phyloP scores from a whole-genome alignment of 2,797 vertebrate species.

The Poecilia gillii region DNA sequence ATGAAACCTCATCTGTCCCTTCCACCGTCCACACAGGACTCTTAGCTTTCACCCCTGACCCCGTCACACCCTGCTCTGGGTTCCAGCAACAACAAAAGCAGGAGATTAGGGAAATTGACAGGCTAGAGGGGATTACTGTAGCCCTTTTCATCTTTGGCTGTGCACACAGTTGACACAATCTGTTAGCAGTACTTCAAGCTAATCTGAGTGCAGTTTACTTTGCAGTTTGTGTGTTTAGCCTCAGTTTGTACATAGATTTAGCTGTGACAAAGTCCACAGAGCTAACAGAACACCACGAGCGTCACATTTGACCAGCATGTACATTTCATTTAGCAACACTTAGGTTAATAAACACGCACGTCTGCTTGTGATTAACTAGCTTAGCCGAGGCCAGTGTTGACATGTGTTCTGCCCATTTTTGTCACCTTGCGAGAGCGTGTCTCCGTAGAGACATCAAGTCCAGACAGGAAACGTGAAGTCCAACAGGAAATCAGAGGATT shows the following conservation, averaged over 20 bases:
- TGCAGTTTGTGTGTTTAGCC: slow-evolving; percentile 69
- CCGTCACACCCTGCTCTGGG: slow-evolving; percentile 75
- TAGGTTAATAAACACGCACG: slow-evolving; percentile 34
- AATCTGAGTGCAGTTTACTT: slow-evolving; percentile 71
- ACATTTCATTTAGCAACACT: slow-evolving; percentile 14
- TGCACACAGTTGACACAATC: slow-evolving; percentile 76
- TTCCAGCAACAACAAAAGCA: slow-evolving; percentile 75
- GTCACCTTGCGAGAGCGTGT: slow-evolving; percentile 38
- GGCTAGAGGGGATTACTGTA: slow-evolving; percentile 77
- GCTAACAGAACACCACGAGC: slow-evolving; percentile 39
- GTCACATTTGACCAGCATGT: slow-evolving; percentile 4
- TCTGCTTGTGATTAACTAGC: slow-evolving; percentile 19
- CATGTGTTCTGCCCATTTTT: slow-evolving; percentile 42
- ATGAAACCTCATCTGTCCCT: slow-evolving; percentile 70
- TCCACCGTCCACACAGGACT: slow-evolving; percentile 69
- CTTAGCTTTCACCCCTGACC: slow-evolving; percentile 84
- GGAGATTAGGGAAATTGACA: slow-evolving; percentile 78
- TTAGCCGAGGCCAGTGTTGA: slow-evolving; percentile 35
- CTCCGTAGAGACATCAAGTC: slow-evolving; percentile 16
- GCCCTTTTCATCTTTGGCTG: slow-evolving; percentile 70
- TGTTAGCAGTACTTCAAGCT: slow-evolving; percentile 76
- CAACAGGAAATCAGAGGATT: slow-evolving; percentile 10
- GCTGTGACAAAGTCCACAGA: slow-evolving; percentile 52
- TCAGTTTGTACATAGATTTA: slow-evolving; percentile 63
- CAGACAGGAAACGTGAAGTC: slow-evolving; percentile 30